Evolutionary conservation across 2,888 invertebrate species (phyloP).

Genomic region (Eristalis arbustorum): DNA sequence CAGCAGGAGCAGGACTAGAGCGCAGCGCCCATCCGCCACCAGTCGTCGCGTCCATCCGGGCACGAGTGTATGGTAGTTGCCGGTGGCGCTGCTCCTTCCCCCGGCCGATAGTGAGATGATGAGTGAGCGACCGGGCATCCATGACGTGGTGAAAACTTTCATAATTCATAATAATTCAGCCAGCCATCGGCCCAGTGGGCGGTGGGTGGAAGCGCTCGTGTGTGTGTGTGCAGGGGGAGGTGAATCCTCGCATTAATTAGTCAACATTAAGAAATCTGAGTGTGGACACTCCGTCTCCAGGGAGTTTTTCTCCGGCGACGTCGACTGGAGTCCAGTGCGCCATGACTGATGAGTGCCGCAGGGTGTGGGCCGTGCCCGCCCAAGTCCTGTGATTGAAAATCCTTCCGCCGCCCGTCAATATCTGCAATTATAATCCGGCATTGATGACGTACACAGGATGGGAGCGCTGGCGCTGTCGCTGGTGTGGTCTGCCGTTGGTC

Average conservation of each 20-base stretch:
- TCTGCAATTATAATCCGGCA: constrained; percentile 66
- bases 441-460: constrained; percentile 42
- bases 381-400: constrained; percentile 53
- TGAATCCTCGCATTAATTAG: constrained; percentile 64
- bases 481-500: not conserved
- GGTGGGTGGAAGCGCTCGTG: no score
- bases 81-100: not conserved
- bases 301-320: constrained; percentile 32
- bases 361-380: not conserved
- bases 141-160: constrained; percentile 70
- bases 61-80: not conserved
- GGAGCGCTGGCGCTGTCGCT: no score
- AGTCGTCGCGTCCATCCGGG: no score
- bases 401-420: constrained; percentile 49
- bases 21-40: not conserved
- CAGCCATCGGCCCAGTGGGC: constrained; percentile 12
- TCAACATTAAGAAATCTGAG: constrained; percentile 71
- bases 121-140: constrained; percentile 67
- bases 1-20: constrained; percentile 24
- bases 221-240: constrained; percentile 20
- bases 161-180: constrained; percentile 69
- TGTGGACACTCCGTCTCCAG: constrained; percentile 65
- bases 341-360: constrained; percentile 50
- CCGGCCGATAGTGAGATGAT: constrained; percentile 49
- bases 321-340: constrained; percentile 17